Evolutionary conservation across 2,113 vertebrate genomes (phyloP), one percentile per base, ranked within the genome.

Genomic region (Anseranas semipalmata): DNA sequence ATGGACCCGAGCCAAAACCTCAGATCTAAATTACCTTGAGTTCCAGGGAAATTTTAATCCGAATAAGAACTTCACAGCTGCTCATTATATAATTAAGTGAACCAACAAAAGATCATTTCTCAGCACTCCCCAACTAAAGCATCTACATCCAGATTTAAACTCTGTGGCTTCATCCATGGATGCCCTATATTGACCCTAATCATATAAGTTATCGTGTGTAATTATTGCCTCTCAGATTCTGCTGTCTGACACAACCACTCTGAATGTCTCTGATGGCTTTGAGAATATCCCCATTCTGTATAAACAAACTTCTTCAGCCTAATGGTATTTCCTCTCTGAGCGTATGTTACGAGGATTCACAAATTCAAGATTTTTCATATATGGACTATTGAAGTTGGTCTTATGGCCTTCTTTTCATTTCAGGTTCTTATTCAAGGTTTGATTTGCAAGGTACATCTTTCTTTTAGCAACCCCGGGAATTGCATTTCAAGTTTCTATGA

Each of bases 31-130:
- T 93, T 91, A 96, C 81, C 43, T 89, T 74, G 71, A 89, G 59
- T 95, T 95, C 59, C 30, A 85, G 84, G 66, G 67, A 96, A 96
- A 93, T 93, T 87, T 95, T 87, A 82, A 89, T 91, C 87, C 72
- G 75, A 91, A 95, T 91, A 85, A 95, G 92, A 97, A 87, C 66
- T 85, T 96, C 66, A 70, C 84, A 91, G 70, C 70, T 87, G 66
- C 62, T 95, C 50, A 76, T 79, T 92, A 76, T 55, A 63, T 73
- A 85, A 91, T 96, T 84, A 93, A 65, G 37, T 79, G 74, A 96
- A 79, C 28, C 41, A 95, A 83, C 67, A 73, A 66, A 60, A 92
- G 46, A 76, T 37, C 2, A 5, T 35, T 45, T 85, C 67, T 91
- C 65, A 85, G 62, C 28, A 76, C 50, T 91, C 39, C 24, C 53